phyloP scores from a whole-genome alignment of 2,797 vertebrate species.

The Lepidocolaptes lacrymiger region DNA sequence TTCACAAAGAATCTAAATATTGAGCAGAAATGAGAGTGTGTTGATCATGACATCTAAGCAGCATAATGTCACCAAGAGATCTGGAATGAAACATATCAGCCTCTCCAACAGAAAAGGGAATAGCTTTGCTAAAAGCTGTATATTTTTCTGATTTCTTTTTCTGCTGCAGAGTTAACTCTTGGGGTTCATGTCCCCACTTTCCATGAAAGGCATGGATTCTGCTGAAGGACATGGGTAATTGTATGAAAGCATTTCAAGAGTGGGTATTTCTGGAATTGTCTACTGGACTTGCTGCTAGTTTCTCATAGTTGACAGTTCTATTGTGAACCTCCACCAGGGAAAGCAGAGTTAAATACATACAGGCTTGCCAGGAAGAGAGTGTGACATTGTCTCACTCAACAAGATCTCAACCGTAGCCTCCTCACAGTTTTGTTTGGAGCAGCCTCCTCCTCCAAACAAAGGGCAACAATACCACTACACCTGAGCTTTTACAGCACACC shows the following conservation, averaged over 20 bases:
- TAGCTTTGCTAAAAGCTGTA: not conserved
- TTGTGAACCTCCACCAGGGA: not conserved
- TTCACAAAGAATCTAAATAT: conserved; percentile 22
- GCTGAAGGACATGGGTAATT: not conserved
- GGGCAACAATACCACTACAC: not conserved
- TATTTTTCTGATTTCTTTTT: not conserved
- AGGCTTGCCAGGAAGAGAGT: not conserved
- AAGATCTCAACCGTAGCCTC: not conserved
- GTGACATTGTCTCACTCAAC: not conserved
- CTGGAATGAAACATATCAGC: not conserved
- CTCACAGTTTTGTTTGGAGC: not conserved
- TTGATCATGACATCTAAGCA: not conserved
- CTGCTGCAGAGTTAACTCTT: not conserved
- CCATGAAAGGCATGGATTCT: not conserved
- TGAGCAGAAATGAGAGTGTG: not conserved
- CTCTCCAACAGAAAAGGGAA: not conserved
- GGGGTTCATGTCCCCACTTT: not conserved
- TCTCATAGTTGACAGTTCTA: not conserved
- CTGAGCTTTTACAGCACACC: not conserved
- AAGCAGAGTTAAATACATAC: not conserved
- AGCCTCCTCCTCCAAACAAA: not conserved
- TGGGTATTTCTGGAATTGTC: not conserved
- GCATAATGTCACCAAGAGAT: not conserved
- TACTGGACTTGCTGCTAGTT: not conserved
- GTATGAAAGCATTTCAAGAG: not conserved